A percentile compares a stretch with the other conserved stretches of the same genome.
phyloP scores from a whole-genome alignment of 1,140 invertebrate genomes.

The Lepidurus packardi region DNA sequence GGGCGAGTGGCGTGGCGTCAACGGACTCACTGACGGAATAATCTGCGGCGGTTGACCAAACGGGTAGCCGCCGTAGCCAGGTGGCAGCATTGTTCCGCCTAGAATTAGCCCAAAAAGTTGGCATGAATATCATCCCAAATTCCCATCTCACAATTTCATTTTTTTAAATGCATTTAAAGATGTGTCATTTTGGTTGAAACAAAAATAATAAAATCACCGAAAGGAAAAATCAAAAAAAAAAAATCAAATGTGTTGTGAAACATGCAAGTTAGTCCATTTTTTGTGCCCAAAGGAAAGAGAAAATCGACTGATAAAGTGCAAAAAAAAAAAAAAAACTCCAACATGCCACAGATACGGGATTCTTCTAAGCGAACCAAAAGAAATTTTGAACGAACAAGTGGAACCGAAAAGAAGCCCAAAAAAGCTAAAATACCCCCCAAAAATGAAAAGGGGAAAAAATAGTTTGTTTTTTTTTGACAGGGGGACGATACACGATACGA shows the following conservation, averaged over 20 bases:
- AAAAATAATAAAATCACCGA: not conserved
- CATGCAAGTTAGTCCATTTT: not conserved
- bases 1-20: slow-evolving; percentile 51
- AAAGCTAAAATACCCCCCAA: slow-evolving; percentile 27
- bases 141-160: not conserved
- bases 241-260: not conserved
- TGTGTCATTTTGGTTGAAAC: not conserved
- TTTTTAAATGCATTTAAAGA: not conserved
- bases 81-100: slow-evolving; percentile 56
- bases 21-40: slow-evolving; percentile 47
- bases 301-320: no score
- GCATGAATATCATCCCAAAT: not conserved
- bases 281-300: not conserved
- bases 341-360: not conserved
- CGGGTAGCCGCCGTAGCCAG: slow-evolving; percentile 45
- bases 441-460: not conserved
- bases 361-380: not conserved
- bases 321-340: no score
- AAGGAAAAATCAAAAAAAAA: not conserved
- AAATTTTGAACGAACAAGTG: not conserved
- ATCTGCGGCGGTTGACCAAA: slow-evolving; percentile 46
- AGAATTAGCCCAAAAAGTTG: slow-evolving; percentile 30
- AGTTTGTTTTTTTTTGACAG: not conserved
- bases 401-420: not conserved
- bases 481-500: not conserved